Conservation (phyloP, 2,113 vertebrate genomes). For the Scomber japonicus region DNA sequence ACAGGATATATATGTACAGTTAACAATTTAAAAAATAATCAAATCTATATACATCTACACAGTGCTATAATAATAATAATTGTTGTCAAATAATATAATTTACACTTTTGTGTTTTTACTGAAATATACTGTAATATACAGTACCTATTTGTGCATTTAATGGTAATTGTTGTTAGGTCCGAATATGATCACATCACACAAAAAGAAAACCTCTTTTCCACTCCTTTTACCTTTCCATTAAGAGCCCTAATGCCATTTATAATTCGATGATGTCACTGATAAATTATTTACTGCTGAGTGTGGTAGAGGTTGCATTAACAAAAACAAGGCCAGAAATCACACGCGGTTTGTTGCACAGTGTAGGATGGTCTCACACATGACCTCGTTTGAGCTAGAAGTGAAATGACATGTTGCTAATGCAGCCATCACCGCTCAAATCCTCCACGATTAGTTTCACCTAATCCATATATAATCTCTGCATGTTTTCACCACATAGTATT, state of each 20-base stretch:
- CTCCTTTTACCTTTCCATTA: neutral
- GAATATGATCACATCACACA: conserved; percentile 1
- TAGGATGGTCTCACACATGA: conserved; percentile 55
- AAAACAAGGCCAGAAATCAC: conserved; percentile 64
- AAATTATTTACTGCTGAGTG: conserved; percentile 37
- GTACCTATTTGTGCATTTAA: neutral
- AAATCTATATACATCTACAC: too few species aligned
- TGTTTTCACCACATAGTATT: conserved; percentile 33
- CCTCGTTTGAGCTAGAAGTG: conserved; percentile 71
- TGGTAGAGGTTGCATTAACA: conserved; percentile 29
- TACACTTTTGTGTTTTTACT: too few species aligned
- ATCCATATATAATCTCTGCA: conserved; percentile 74
- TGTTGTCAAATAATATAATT: too few species aligned
- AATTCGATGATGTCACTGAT: conserved; percentile 27
- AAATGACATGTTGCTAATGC: conserved; percentile 77
- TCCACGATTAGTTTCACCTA: conserved; percentile 75
- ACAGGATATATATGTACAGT: too few species aligned
- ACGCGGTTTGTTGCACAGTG: conserved; percentile 13
- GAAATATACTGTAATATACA: neutral
- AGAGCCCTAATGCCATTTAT: neutral
- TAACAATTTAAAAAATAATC: too few species aligned
- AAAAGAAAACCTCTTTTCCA: neutral
- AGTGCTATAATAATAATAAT: too few species aligned
- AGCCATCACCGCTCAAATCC: conserved; percentile 72
- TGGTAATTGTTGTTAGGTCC: neutral